These are phyloP conservation scores for Catharus fuscescens DNA, from an alignment of 2,113 vertebrate genomes.

Conservation along the genomic window DNA sequence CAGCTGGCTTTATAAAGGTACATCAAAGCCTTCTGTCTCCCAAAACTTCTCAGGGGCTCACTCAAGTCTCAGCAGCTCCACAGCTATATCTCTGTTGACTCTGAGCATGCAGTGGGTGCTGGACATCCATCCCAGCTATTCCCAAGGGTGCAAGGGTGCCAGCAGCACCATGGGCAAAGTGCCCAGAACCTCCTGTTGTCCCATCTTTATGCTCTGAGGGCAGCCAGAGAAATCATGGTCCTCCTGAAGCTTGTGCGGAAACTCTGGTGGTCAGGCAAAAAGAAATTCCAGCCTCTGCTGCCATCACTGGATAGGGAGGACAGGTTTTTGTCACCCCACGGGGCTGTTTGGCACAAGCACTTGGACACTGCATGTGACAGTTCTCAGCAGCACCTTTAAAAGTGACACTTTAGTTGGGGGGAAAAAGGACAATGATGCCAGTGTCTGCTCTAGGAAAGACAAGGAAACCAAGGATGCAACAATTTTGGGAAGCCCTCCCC, in stretches of 20 bases:
- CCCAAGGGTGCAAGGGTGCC: neutral
- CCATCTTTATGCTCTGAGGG: neutral
- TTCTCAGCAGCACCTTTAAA: neutral
- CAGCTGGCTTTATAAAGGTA: neutral
- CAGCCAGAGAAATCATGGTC: neutral
- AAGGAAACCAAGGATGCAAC: neutral
- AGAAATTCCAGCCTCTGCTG: neutral
- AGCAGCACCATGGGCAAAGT: neutral
- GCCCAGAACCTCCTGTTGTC: neutral
- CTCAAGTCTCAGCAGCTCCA: neutral
- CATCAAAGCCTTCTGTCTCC: neutral
- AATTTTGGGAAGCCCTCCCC: neutral
- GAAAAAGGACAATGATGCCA: neutral
- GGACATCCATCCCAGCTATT: neutral
- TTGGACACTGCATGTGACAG: neutral
- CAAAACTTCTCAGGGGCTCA: neutral
- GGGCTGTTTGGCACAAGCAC: neutral
- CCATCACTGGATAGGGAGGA: neutral
- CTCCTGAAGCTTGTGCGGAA: neutral
- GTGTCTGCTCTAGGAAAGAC: neutral
- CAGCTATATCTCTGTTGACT: neutral
- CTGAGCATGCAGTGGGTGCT: neutral
- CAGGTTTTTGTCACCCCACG: neutral
- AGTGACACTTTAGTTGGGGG: neutral
- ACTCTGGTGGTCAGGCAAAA: neutral